Base-by-base conservation (phyloP, 2,113 vertebrate species). In the Amphiprion ocellaris region DNA sequence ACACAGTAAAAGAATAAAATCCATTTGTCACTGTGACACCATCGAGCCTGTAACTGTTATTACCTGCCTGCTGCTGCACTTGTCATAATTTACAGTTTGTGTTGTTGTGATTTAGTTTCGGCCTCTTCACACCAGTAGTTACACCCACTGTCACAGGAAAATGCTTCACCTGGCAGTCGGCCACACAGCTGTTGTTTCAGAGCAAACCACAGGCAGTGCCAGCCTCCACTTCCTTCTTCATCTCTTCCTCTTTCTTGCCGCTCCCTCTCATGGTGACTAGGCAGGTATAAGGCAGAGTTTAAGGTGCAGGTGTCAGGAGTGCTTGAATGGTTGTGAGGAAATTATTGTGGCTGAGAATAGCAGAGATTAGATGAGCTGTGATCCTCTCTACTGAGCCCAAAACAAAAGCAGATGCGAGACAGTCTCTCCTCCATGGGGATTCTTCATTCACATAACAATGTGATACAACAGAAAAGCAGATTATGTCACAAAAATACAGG, bases 351-450 rank as follows among this genome's bases (percentile, higher is more conserved):
- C 28, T 63, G 33, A 63, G 23, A 81, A 85, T 33, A 79, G 71
- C 73, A 52, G 49, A 44, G 71, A 82, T 86, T 82, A 77, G 39
- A 87, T 26, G 49, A 69, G 50, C 52, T 28, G 64, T n/a, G 23
- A 65, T 15, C 41, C 39, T 69, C 62, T 39, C 12, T 49, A 23
- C 24, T 11, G 30, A 21, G 82, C 61, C 59, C 54, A 59, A 62
- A 82, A 75, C 77, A 74, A 90, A 77, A 83, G 73, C 69, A 68
- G 50, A n/a, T 37, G 71, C 30, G 55, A 68, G 64, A 63, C 24
- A 14, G 11, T 33, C 61, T 21, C 28, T 9, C 28, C 46, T 50
- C 54, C 6, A 3, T 46, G 21, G 10, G 81, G 69, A 52, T 69
- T 47, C 8, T 63, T 63, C 50, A 24, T 44, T 76, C 59, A 37